Evolutionary conservation across 2,797 vertebrate species (phyloP).

Genomic region (Alauda arvensis): DNA sequence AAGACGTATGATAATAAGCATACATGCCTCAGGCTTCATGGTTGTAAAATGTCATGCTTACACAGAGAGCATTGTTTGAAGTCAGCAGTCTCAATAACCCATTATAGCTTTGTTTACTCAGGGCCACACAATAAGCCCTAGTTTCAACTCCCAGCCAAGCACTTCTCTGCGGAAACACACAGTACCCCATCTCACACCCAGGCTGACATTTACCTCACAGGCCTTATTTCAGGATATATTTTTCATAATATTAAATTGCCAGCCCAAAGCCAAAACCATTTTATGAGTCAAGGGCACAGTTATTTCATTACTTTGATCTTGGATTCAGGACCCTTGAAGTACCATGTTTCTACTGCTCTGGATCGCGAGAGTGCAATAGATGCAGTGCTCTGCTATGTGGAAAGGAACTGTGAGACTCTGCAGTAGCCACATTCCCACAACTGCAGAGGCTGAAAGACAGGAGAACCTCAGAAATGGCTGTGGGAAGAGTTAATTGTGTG

Average conservation of each 20-base stretch:
- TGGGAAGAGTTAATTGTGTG: neutral
- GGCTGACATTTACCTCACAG: neutral
- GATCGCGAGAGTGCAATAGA: accelerated
- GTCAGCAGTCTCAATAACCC: constrained; percentile 25
- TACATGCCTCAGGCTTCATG: neutral
- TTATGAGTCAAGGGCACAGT: neutral
- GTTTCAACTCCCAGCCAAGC: constrained; percentile 7
- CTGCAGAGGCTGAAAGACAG: neutral
- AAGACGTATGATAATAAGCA: constrained; percentile 17
- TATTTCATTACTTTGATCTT: neutral
- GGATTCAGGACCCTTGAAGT: neutral
- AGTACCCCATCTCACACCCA: neutral
- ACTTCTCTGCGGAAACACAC: neutral
- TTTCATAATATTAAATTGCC: neutral
- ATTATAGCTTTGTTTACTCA: constrained; percentile 31
- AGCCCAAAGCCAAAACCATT: neutral
- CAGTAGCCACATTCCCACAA: neutral
- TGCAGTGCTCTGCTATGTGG: accelerated
- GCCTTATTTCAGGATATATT: neutral
- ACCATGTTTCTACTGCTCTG: neutral
- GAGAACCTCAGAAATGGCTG: neutral
- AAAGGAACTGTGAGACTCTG: neutral
- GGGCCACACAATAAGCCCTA: neutral
- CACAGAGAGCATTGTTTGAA: constrained; percentile 20
- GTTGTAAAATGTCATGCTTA: constrained; percentile 39